Percentiles rank a stretch among this genome's conserved stretches.
Evolutionary conservation across 2,888 invertebrate genomes (phyloP).

Genomic region (Drosophila borealis): DNA sequence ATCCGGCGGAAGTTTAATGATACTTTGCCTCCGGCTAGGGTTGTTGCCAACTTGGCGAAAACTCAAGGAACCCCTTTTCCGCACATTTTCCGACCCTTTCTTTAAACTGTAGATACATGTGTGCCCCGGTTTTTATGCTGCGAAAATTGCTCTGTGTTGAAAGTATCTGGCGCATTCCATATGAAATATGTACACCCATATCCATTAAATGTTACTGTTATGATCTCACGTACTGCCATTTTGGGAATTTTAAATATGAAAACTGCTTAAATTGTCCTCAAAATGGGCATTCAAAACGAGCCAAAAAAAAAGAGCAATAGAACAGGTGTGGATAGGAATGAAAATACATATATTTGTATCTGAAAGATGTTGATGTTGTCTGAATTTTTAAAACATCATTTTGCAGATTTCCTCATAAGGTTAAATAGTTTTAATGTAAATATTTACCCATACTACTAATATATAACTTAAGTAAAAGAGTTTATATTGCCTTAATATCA

Average conservation of each 20-base stretch:
- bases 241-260: conserved; percentile 81
- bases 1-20: conserved; percentile 76
- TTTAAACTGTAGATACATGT: conserved; percentile 40
- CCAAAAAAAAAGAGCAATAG: conserved; percentile 25
- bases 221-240: conserved; percentile 79
- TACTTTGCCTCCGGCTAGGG: conserved; percentile 54
- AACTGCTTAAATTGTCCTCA: conserved; percentile 75
- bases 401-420: too few relatives aligned
- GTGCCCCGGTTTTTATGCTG: conserved; percentile 49
- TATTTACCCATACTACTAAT: too few relatives aligned
- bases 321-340: conserved; percentile 23
- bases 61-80: conserved; percentile 44
- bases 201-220: conserved; percentile 80
- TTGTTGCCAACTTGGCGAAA: conserved; percentile 51
- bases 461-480: too few relatives aligned
- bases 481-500: too few relatives aligned
- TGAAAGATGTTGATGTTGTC: not conserved
- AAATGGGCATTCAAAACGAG: conserved; percentile 63
- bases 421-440: too few relatives aligned
- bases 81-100: conserved; percentile 45
- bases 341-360: not conserved
- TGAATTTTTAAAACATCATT: not conserved
- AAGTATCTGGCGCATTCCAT: conserved; percentile 56
- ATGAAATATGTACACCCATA: conserved; percentile 56
- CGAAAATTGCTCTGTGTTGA: conserved; percentile 67